phyloP scores from a whole-genome alignment of 2,888 invertebrate species.

The Pseudococcus viburni region DNA sequence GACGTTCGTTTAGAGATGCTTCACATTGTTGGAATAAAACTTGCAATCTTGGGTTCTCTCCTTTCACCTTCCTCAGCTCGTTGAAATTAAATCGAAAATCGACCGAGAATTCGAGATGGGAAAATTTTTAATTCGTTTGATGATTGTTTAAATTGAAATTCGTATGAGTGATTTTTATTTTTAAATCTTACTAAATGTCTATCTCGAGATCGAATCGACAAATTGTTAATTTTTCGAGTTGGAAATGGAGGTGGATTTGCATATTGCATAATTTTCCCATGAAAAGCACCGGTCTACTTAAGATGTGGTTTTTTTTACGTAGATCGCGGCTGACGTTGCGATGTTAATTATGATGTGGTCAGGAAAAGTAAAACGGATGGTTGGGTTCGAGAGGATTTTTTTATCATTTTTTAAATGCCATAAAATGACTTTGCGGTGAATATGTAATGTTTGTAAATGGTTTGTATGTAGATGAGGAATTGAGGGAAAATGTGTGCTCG shows the following conservation, averaged over 20 bases:
- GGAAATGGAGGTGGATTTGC: neutral
- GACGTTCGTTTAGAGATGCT: neutral
- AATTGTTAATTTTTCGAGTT: neutral
- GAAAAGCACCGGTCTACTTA: conserved; percentile 12
- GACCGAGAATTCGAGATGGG: neutral
- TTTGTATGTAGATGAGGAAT: too few relatives aligned
- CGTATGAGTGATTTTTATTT: neutral
- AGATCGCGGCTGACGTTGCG: neutral
- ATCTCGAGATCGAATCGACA: neutral
- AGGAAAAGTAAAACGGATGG: neutral
- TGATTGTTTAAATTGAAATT: conserved; percentile 4
- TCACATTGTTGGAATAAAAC: neutral
- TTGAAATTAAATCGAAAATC: neutral
- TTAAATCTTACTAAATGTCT: neutral
- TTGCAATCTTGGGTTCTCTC: neutral
- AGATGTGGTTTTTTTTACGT: neutral
- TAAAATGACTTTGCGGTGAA: neutral
- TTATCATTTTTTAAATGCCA: neutral
- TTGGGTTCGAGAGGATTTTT: neutral
- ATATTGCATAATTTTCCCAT: conserved; percentile 7
- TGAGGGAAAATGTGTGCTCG: too few relatives aligned
- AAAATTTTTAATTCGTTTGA: neutral
- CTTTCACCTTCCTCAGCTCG: too few relatives aligned
- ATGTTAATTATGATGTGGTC: neutral
- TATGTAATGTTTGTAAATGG: neutral